Base-by-base conservation (phyloP, 2,113 vertebrate species). In the Barnardius zonarius region DNA sequence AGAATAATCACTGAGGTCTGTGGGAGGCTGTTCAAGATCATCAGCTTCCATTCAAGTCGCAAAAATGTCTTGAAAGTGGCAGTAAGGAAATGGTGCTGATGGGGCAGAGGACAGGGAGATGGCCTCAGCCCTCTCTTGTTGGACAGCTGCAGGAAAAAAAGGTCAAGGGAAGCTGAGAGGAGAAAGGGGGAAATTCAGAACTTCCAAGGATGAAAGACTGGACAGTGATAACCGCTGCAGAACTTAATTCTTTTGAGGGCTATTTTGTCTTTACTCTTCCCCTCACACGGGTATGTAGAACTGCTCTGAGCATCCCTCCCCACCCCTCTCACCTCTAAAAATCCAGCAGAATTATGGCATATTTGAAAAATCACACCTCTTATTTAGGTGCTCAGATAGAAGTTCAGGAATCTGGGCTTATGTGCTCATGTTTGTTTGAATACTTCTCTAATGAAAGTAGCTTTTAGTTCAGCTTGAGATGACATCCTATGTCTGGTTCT, bases 221-320 rank as follows among this genome's bases (percentile, higher is more conserved):
- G 1, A 28, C 0, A 43, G 87, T 9, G 37, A 51, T 0, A 0
- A 44, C 30, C 1, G 1, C 41, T 63, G 52, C 43, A n/a, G 43
- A 27, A 11, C 51, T 46, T 19, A 9, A 25, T 57, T 55, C 62
- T 57, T 46, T 28, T 1, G 1, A 23, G 19, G 51, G 39, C 8
- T 67, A 10, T 15, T 41, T 74, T n/a, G 25, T 54, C 46, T 83
- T 64, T 35, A n/a, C 37, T 63, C 68, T 66, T 18, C 64, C 23
- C 35, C 48, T 72, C 55, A n/a, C 11, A 17, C 0, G 12, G 11
- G 10, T 23, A 39, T 2, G 6, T 19, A 41, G 66, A 94, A 76
- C 4, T 3, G 12, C 10, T 39, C 28, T 61, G 7, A 55, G 35
- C 13, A 41, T 43, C n/a, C 28, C 39, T 54, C 13, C 18, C 39